phyloP scores from a whole-genome alignment of 2,797 vertebrate species.

The Pipistrellus pipistrellus region DNA sequence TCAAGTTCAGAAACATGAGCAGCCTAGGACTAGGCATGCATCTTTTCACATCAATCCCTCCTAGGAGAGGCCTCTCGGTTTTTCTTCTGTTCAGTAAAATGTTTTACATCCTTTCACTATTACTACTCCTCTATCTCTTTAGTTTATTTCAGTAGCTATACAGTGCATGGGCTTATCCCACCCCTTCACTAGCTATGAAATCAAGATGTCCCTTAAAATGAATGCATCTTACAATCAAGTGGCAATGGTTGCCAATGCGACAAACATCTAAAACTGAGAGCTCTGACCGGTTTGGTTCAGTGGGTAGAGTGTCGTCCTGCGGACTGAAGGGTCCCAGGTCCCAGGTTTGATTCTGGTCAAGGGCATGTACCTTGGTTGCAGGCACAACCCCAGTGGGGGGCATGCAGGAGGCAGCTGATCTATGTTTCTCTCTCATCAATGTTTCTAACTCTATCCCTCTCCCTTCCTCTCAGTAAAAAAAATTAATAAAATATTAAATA shows the following conservation, averaged over 20 bases:
- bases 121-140: background rate
- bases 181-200: conserved; percentile 5
- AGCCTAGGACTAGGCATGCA: background rate
- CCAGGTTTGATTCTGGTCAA: too few relatives aligned
- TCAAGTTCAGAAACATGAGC: background rate
- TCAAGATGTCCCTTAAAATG: conserved; percentile 31
- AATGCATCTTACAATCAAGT: background rate
- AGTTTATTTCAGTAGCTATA: conserved; percentile 37
- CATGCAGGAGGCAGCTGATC: too few relatives aligned
- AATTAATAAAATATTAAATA: too few relatives aligned
- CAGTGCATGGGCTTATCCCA: background rate
- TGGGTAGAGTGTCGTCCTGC: too few relatives aligned
- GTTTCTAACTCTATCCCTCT: too few relatives aligned
- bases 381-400: too few relatives aligned
- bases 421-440: too few relatives aligned
- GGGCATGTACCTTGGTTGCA: too few relatives aligned
- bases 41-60: conserved; percentile 31
- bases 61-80: background rate
- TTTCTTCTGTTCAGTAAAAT: conserved; percentile 30
- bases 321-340: too few relatives aligned
- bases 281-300: too few relatives aligned
- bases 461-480: too few relatives aligned
- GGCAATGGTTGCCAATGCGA: background rate
- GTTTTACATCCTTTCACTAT: conserved; percentile 28
- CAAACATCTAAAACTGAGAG: background rate